Base-by-base conservation (phyloP, 2,113 vertebrate genomes). In the Lagopus muta region DNA sequence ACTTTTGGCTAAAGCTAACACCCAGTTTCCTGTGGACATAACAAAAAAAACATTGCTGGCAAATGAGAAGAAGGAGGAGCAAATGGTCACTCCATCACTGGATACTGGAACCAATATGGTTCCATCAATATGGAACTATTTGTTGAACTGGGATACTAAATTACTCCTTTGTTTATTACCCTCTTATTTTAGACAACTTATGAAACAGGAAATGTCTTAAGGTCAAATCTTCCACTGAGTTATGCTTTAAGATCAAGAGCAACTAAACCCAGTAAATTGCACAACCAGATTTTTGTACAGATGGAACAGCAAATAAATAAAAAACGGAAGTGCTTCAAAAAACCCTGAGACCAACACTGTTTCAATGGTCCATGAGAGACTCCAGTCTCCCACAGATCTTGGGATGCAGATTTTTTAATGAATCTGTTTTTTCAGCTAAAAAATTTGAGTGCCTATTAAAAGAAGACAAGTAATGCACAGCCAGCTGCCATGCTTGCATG, bases 161-260 rank as follows among this genome's bases (percentile, higher is more conserved):
- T 8, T 27, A 43, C 32, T 86, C 14, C 36, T 72, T 69, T 81
- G 57, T 45, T 93, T 86, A 45, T 88, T 62, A 82, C 38, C 38
- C 47, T 74, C 57, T 69, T 86, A n/a, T 90, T 93, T 86, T 82
- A 84, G 76, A 13, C n/a, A 45, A 54, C 58, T 92, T 91, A 93
- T 71, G 75, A 92, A 90, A 88, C 20, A 88, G 79, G 89, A 94
- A 81, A 78, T 84, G 47, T 81, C 80, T 18, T 47, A 40, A 88
- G 48, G 92, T 86, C 80, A 83, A 61, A 28, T 65, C 38, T 94
- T 92, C 83, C 3, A 1, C 3, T 78, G 57, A 86, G 32, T 88
- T 86, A 38, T 34, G 62, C 77, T 75, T 78, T 42, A 45, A 61
- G 82, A 88, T 69, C 61, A 78, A 86, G 50, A 66, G 48, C 48